phyloP scores from a whole-genome alignment of 1,140 invertebrate genomes.

The Lamellibrachia luymesi region DNA sequence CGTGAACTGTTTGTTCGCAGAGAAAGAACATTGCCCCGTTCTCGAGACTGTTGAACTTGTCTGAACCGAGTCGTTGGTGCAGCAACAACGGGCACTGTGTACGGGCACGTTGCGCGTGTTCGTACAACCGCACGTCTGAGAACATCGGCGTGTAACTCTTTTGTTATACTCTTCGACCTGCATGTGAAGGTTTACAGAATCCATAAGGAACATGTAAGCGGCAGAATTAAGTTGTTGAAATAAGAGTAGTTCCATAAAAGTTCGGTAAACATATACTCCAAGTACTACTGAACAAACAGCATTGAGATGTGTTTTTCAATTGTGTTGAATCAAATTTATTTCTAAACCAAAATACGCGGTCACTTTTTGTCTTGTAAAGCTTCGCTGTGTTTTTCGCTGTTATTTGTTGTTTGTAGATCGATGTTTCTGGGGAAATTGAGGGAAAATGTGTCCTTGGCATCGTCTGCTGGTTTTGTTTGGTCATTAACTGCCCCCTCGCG shows the following conservation, averaged over 20 bases:
- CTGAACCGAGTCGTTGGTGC: too few species aligned
- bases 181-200: too few species aligned
- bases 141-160: too few species aligned
- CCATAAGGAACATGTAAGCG: neutral
- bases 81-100: too few species aligned
- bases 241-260: neutral
- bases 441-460: neutral
- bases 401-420: neutral
- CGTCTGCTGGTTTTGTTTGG: neutral
- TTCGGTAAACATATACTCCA: neutral
- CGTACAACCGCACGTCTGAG: too few species aligned
- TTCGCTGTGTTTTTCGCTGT: neutral
- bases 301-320: too few species aligned
- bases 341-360: neutral
- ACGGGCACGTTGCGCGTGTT: too few species aligned
- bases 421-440: neutral
- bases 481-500: neutral
- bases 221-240: neutral
- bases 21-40: neutral
- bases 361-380: neutral
- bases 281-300: neutral
- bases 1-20: neutral
- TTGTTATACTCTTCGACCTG: too few species aligned
- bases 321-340: neutral
- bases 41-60: neutral